Evolutionary conservation across 2,888 invertebrate species (phyloP), one percentile per base, ranked within the genome.

Genomic region (Xanthia togata): DNA sequence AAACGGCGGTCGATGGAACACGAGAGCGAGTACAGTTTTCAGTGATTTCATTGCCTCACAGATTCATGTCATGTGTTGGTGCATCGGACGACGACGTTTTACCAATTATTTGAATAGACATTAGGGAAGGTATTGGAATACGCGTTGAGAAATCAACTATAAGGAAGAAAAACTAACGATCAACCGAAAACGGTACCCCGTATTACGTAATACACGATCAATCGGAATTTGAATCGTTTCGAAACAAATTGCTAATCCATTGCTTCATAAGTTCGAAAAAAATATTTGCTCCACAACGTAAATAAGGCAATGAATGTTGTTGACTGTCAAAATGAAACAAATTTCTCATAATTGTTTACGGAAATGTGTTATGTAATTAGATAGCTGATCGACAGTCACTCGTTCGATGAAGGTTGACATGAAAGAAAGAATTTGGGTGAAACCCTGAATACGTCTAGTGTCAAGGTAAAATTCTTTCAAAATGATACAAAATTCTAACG

Each of bases 1-100:
- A 81, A 70, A 41, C 38, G 69, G 53, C 35, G 62, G 79, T 71
- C 38, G 57, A 55, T 63, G 71, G 17, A 71, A 81, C 63, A 82
- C 50, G 26, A 78, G 53, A 64, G 62, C 23, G 35, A 50, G 31
- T 35, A 63, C 38, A 69, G 41, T 81, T 76, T 80, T 76, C 70
- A 81, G 81, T 50, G 23, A 81, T 64, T 59, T 50, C 70, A 41
- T 70, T 41, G 59, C 35, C 38, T 60, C 47, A 50, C 60, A 31
- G 23, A 64, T 67, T n/a, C 31, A n/a, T 69, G 55, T 55, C 35
- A 20, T 55, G 60, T 60, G 26, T 81, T 81, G 55, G 35, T 67
- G 76, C 76, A 70, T 81, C 20, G 4, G 0, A 76, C 12, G 35
- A 41, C 17, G 20, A 31, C 0, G 38, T 47, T 55, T 44, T 57